Evolutionary conservation across 2,113 vertebrate genomes (phyloP).

Genomic region (Misgurnus mizolepis): DNA sequence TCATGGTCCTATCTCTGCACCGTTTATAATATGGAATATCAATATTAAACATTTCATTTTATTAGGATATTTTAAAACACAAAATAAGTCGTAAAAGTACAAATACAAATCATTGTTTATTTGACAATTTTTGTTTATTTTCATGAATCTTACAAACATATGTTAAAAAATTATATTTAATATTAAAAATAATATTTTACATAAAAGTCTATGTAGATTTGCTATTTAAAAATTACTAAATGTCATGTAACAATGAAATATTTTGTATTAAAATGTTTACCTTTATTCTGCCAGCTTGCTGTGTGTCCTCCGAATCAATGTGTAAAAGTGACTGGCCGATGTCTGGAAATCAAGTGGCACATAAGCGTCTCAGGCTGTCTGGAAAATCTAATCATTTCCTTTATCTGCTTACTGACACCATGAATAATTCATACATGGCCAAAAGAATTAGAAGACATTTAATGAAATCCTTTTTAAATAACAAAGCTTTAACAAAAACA

Average conservation of each 20-base stretch:
- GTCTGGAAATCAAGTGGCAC: too few species aligned
- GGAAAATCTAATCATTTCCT: not conserved
- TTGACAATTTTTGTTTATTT: too few species aligned
- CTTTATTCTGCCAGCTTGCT: not conserved
- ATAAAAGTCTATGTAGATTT: too few species aligned
- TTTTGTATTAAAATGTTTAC: not conserved
- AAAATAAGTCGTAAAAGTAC: too few species aligned
- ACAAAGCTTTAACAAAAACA: not conserved
- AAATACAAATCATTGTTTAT: too few species aligned
- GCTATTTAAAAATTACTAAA: too few species aligned
- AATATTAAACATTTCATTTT: too few species aligned
- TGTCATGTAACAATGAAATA: not conserved
- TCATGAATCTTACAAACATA: not conserved
- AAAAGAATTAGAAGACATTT: conserved; percentile 36
- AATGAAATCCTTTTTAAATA: too few species aligned
- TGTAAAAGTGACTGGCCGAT: not conserved
- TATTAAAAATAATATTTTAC: too few species aligned
- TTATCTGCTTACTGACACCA: not conserved
- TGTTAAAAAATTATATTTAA: too few species aligned
- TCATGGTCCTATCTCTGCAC: not conserved
- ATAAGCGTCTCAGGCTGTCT: not conserved
- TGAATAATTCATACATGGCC: conserved; percentile 44
- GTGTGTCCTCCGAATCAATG: not conserved
- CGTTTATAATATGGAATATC: not conserved
- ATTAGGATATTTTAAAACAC: too few species aligned